Conservation (phyloP, 2,888 invertebrate species). For the Tillus elongatus region DNA sequence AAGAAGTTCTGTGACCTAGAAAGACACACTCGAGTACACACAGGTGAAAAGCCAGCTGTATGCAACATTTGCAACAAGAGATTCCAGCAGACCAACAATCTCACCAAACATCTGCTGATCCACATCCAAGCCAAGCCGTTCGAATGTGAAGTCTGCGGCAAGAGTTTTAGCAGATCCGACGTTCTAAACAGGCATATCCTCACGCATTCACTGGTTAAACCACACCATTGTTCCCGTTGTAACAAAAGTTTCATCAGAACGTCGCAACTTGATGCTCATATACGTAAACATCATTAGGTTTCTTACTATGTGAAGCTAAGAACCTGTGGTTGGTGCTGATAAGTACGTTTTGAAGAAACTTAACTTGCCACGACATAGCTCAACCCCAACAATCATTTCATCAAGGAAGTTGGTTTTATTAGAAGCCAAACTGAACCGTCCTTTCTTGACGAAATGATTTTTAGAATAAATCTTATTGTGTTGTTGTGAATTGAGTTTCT, state of each 20-base stretch:
- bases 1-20: slow-evolving; percentile 37
- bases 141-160: slow-evolving; percentile 37
- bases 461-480: no score
- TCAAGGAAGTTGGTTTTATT: no score
- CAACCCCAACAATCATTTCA: no score
- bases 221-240: slow-evolving; percentile 33
- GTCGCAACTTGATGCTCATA: slow-evolving; percentile 28
- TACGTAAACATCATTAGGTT: slow-evolving; percentile 25
- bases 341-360: no score
- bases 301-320: no score
- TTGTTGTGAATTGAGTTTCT: no score
- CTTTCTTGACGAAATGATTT: no score
- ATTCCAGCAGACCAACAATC: slow-evolving; percentile 34
- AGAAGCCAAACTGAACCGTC: no score
- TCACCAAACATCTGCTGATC: slow-evolving; percentile 38
- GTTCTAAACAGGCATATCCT: slow-evolving; percentile 37
- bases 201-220: slow-evolving; percentile 37
- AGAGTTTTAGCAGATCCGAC: slow-evolving; percentile 37
- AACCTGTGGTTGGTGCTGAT: no score
- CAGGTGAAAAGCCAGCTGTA: slow-evolving; percentile 38
- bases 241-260: slow-evolving; percentile 33
- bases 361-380: no score
- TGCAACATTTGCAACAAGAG: slow-evolving; percentile 35
- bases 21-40: slow-evolving; percentile 37
- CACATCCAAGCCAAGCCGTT: slow-evolving; percentile 37